Conservation (phyloP, 2,888 invertebrate species). For the Doris montereyensis region DNA sequence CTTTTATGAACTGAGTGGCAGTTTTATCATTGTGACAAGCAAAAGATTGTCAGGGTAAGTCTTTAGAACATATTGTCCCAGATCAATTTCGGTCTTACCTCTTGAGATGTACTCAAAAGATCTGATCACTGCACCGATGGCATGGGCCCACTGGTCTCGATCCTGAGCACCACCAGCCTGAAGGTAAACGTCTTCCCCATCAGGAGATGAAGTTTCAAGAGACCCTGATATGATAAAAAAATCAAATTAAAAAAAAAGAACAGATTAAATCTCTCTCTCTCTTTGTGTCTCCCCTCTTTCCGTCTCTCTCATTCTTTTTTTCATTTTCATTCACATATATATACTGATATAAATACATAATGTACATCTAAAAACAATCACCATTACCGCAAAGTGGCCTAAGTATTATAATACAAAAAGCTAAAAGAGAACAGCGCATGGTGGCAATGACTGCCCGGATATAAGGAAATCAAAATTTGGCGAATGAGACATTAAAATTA, state of each 20-base stretch:
- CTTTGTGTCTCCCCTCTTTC: too few relatives aligned
- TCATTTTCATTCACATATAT: neutral
- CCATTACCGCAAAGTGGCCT: too few relatives aligned
- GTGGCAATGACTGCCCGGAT: too few relatives aligned
- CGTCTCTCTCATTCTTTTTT: too few relatives aligned
- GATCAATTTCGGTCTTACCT: too few relatives aligned
- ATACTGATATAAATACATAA: too few relatives aligned
- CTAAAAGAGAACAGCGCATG: too few relatives aligned
- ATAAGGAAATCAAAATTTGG: too few relatives aligned
- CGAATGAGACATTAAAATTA: too few relatives aligned
- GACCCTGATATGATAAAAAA: conserved; percentile 48
- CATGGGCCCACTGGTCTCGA: conserved; percentile 65
- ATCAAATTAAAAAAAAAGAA: neutral
- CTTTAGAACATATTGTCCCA: neutral
- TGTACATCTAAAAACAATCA: too few relatives aligned
- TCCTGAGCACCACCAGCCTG: conserved; percentile 62
- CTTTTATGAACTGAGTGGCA: neutral
- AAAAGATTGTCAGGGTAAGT: neutral
- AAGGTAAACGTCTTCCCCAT: conserved; percentile 59
- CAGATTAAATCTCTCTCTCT: too few relatives aligned
- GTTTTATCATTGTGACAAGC: neutral
- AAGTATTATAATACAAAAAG: too few relatives aligned
- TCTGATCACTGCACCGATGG: conserved; percentile 65
- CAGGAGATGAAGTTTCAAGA: conserved; percentile 58
- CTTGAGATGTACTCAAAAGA: conserved; percentile 49